Percentiles rank a stretch among this genome's conserved stretches.
These are phyloP conservation scores for Dicyrtoma fusca DNA, from an alignment of 2,888 invertebrate species.

Conservation along the genomic window DNA sequence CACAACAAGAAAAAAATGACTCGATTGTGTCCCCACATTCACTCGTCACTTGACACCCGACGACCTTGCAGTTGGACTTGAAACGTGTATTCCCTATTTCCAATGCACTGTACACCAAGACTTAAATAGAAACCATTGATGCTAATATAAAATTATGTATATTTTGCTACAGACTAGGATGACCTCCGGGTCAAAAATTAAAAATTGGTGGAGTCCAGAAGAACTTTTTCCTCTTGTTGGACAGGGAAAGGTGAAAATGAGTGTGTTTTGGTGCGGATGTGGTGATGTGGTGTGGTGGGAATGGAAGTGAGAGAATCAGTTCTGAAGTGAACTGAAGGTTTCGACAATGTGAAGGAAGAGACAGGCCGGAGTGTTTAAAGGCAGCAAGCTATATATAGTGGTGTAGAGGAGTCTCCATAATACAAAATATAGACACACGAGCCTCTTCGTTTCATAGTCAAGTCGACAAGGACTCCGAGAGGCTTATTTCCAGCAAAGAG, in stretches of 20 bases:
- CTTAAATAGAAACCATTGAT: too few relatives aligned
- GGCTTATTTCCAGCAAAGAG: slow-evolving; percentile 54
- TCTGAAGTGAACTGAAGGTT: slow-evolving; percentile 43
- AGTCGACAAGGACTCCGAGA: slow-evolving; percentile 36
- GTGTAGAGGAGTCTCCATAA: slow-evolving; percentile 29
- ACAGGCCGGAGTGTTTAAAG: slow-evolving; percentile 47
- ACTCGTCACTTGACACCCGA: too few relatives aligned
- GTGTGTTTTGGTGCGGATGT: neutral
- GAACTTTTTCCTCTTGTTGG: neutral
- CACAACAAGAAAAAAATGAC: too few relatives aligned
- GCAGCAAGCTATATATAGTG: slow-evolving; percentile 47
- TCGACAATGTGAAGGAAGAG: slow-evolving; percentile 47
- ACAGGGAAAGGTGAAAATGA: slow-evolving; percentile 41
- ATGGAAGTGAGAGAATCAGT: slow-evolving; percentile 32
- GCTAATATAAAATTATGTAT: too few relatives aligned
- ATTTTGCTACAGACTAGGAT: too few relatives aligned
- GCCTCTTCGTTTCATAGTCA: slow-evolving; percentile 24
- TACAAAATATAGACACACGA: slow-evolving; percentile 26
- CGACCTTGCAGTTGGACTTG: too few relatives aligned
- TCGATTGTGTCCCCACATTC: too few relatives aligned
- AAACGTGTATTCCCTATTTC: too few relatives aligned
- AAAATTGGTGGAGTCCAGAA: too few relatives aligned
- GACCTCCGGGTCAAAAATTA: too few relatives aligned
- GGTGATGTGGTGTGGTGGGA: neutral
- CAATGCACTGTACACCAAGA: too few relatives aligned